Evolutionary conservation across 1,140 invertebrate species (phyloP).

Genomic region (Scaptomyza hsui): DNA sequence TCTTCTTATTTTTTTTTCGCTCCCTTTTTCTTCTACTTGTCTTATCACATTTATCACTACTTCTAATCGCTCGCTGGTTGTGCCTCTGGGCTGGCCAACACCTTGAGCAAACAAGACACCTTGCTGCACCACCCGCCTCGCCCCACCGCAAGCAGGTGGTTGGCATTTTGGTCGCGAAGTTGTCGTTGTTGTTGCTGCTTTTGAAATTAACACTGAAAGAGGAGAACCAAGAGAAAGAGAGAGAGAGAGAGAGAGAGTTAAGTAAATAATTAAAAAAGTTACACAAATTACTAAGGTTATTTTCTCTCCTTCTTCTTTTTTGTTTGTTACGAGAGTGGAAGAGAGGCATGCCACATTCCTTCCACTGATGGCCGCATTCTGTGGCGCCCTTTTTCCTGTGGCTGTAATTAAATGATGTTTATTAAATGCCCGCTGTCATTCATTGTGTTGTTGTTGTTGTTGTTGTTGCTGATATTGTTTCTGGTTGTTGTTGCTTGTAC

Average conservation of each 20-base stretch:
- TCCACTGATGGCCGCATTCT: slow-evolving; percentile 5
- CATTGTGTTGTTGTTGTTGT: slow-evolving; percentile 1
- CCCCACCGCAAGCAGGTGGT: slow-evolving; percentile 22
- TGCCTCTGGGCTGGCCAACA: slow-evolving; percentile 27
- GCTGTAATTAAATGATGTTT: slow-evolving; percentile 76
- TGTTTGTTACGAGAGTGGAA: background rate
- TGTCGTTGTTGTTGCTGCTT: slow-evolving; percentile 29
- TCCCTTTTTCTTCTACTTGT: background rate
- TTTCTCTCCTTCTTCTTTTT: slow-evolving; percentile 3
- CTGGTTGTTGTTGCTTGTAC: slow-evolving; percentile 1
- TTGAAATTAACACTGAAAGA: slow-evolving; percentile 21
- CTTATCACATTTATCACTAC: slow-evolving; percentile 50
- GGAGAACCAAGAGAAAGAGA: slow-evolving; percentile 2
- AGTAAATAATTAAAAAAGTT: slow-evolving; percentile 73
- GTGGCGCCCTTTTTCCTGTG: slow-evolving; percentile 21
- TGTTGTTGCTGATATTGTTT: background rate
- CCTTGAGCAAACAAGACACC: slow-evolving; percentile 13
- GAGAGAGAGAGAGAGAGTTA: slow-evolving; percentile 20
- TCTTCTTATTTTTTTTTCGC: background rate
- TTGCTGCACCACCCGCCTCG: background rate
- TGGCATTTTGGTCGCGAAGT: slow-evolving; percentile 30
- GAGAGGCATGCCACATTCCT: too few relatives aligned
- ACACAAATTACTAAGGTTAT: slow-evolving; percentile 62
- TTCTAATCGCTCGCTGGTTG: slow-evolving; percentile 46
- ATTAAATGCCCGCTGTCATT: slow-evolving; percentile 58